Evolutionary conservation across 2,113 vertebrate species (phyloP), one percentile per base, ranked within the genome.

Genomic region (Mastomys natalensis): DNA sequence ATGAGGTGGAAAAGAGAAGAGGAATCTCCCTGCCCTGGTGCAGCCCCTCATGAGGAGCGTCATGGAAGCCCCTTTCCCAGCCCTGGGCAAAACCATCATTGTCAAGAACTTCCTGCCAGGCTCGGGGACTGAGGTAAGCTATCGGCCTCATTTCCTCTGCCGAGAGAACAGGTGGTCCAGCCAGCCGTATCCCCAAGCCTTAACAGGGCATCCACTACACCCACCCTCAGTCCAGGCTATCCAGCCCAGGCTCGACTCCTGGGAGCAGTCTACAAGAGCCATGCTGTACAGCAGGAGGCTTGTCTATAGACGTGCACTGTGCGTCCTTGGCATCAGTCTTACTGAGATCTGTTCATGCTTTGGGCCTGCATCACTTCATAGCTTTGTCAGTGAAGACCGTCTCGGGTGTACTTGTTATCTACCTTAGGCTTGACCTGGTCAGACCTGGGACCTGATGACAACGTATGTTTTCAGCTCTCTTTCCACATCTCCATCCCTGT

Each of bases 41-140:
- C 99, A 99, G 98, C 99, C 99, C 60, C 99, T 99, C 90, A 99
- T 99, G 99, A 99, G 99, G 97, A 99, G 99, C 70, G 99, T 99
- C 91, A 99, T 99, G 99, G 99, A 99, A 94, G 99, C 99, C 87
- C 99, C 99, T 12, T 99, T 99, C 96, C 99, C 99, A 29, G 99
- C 99, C 90, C 98, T 99, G 90, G 99, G 99, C 55, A 98, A 99
- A 88, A 99, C 99, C 0, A 99, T 99, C 96, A 98, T 98, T 15
- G 99, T 99, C 97, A 99, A 99, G 98, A 99, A 99, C 98, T 99
- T 99, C 97, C 98, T 99, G 78, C 99, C 99, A 10, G 99, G 99
- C 64, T 99, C 99, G 16, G 99, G 99, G 91, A 99, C 99, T 37
- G 99, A 99, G 99, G 99, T 99, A 97, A 97, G 97, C n/a, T 0